Evolutionary conservation across 2,113 vertebrate genomes (phyloP).

Genomic region (Lophotis ruficrista): DNA sequence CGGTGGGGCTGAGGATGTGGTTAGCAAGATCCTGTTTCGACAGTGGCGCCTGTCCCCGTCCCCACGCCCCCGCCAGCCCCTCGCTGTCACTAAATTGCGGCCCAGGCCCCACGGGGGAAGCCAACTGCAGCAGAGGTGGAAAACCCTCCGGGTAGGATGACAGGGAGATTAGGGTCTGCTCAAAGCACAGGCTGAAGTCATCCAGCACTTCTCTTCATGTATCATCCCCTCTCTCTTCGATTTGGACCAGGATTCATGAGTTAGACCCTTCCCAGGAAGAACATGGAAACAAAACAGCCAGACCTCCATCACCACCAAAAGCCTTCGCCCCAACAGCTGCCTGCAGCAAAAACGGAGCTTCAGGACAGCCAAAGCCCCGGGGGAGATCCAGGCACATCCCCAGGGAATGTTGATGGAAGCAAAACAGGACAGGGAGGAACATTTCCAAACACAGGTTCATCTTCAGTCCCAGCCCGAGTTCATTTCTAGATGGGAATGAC

Average conservation of each 20-base stretch:
- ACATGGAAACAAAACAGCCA: background rate
- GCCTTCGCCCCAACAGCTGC: background rate
- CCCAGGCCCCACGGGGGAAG: background rate
- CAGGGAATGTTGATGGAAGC: background rate
- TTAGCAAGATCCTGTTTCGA: constrained; percentile 21
- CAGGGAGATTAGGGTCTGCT: background rate
- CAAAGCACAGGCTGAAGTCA: background rate
- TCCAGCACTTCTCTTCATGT: background rate
- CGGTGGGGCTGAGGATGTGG: constrained; percentile 38
- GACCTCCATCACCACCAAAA: background rate
- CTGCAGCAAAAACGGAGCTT: background rate
- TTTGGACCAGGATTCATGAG: background rate
- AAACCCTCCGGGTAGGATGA: background rate
- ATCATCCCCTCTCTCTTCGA: accelerated
- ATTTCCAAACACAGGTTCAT: background rate
- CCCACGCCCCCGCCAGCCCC: background rate
- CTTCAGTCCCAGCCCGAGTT: background rate
- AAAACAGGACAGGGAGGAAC: background rate
- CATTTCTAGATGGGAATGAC: background rate
- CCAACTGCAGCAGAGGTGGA: background rate
- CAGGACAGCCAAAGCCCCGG: background rate
- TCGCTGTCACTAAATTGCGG: background rate
- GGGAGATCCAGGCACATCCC: background rate
- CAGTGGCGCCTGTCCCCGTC: background rate
- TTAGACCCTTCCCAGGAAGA: background rate